phyloP scores from a whole-genome alignment of 2,888 invertebrate genomes.

The Drosophila eohydei region DNA sequence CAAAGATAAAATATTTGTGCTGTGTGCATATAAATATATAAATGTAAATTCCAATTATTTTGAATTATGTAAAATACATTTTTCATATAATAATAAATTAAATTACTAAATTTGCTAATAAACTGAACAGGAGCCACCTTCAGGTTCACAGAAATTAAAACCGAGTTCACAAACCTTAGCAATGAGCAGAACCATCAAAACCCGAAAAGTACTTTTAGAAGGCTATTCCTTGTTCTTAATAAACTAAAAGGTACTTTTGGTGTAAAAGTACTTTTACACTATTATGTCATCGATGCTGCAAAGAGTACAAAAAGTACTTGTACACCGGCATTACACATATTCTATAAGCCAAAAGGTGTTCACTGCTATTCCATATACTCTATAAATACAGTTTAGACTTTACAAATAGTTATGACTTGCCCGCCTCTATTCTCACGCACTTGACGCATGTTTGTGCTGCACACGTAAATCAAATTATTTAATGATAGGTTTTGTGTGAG shows the following conservation, averaged over 20 bases:
- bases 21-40: too few relatives aligned
- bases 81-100: too few relatives aligned
- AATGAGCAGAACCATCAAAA: not conserved
- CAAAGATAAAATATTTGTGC: too few relatives aligned
- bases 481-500: conserved; percentile 59
- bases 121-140: too few relatives aligned
- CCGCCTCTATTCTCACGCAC: conserved; percentile 62
- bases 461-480: conserved; percentile 43
- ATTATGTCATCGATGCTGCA: not conserved
- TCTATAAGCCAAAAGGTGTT: not conserved
- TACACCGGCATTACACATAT: too few relatives aligned
- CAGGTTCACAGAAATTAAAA: not conserved
- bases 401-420: conserved; percentile 20
- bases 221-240: too few relatives aligned
- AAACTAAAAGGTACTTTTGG: not conserved
- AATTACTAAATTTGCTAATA: too few relatives aligned
- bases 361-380: too few relatives aligned
- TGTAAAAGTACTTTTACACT: not conserved
- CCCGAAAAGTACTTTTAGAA: not conserved
- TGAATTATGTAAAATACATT: too few relatives aligned
- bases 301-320: not conserved
- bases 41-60: too few relatives aligned
- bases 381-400: not conserved
- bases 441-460: conserved; percentile 36
- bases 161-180: not conserved